Evolutionary conservation across 2,888 invertebrate genomes (phyloP), one percentile per base, ranked within the genome.

Genomic region (Troides aeacus): DNA sequence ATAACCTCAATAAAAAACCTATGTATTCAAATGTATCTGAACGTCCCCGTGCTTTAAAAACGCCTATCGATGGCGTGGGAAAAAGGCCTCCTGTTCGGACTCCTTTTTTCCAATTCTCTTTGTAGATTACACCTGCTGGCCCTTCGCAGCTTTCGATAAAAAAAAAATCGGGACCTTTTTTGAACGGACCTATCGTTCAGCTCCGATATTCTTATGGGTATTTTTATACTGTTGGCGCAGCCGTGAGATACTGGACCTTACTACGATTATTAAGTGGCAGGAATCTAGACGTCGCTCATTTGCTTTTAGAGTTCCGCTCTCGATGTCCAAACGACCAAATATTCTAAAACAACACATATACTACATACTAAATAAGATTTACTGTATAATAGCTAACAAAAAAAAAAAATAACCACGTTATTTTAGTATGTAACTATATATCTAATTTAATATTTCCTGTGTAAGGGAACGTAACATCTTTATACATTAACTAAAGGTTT

Each of bases 71-170:
- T 85, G 88, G 84, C 92, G 92, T 92, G 92, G 92, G 92, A 92
- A 92, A 89, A 90, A 88, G 85, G 91, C 91, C 92, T 91, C 84
- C 92, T 91, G 91, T 88, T 89, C 86, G 81, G 82, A 84, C 82
- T 84, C 86, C 86, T 87, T 90, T 90, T 89, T 90, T 89, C 87
- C 88, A 90, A 91, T 86, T 84, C 85, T 87, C 85, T 87, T 90
- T 89, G 90, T 88, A 84, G 84, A 89, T 85, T 92, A 90, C 92
- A 92, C 92, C 92, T 92, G 92, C 90, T 89, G 85, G 85, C 85
- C 87, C 86, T 88, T 87, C 88, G 90, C 91, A 90, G 91, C 92
- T 90, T 92, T 90, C 87, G 85, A 87, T 89, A 85, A 84, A 84
- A 87, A 88, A 56, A 91, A 91, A 83, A 81, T 82, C 85, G 84